Base-by-base conservation (phyloP, 2,113 vertebrate species). In the Elephas maximus region DNA sequence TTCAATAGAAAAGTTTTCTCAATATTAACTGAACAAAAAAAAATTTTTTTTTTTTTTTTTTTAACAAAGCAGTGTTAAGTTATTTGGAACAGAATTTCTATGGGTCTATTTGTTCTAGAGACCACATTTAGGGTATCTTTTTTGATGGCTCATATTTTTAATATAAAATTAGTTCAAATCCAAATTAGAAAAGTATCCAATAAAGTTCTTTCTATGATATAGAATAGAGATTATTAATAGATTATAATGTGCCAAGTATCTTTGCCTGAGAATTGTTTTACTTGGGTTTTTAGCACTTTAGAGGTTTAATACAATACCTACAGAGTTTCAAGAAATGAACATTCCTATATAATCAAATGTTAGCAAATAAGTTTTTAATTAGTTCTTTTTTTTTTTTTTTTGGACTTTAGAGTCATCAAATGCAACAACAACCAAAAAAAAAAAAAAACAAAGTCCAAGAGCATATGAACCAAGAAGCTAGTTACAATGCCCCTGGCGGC, bases 1-100 rank as follows among this genome's bases (percentile, higher is more conserved):
- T 90, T 88, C 74, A 93, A 91, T 85, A 26, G 28, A 44, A 90
- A 97, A 71, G 8, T 88, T 33, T 93, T 80, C 26, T 92, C 77
- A 78, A 45, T 93, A 86, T 78, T 78, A 89, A 79, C 5, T 83
- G 17, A 91, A 90, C 30, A 37, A 37, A 37, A 37, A 37, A 37
- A 37, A 37, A 37, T 2, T 37, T 37, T 37, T 37, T 37, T 37
- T 37, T 37, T 37, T 37, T 37, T 37, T 37, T 37, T 37, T 37
- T 37, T 37, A 37, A 37, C 37, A 88, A 44, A 88, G 10, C 14
- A 94, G 71, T 96, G 41, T 30, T 92, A 90, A 78, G 74, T 74
- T 87, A 76, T 80, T 79, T 94, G 57, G 45, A 90, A 81, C 18
- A 92, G 15, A 82, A 89, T 90, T 89, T 53, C 33, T 82, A 89